Evolutionary conservation across 2,888 invertebrate genomes (phyloP), one percentile per base, ranked within the genome.

Genomic region (Nudaria mundana): DNA sequence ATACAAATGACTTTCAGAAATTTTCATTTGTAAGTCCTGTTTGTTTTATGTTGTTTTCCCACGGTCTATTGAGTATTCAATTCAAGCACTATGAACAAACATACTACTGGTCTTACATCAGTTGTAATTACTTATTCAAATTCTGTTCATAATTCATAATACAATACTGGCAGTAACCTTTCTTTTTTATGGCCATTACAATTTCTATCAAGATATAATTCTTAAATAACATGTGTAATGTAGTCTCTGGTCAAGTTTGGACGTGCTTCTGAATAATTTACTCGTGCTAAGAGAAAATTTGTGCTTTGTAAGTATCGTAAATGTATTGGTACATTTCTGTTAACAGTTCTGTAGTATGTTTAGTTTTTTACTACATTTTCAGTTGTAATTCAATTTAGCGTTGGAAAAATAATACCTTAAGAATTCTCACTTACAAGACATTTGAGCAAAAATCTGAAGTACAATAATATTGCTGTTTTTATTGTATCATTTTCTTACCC

Each of bases 91-190:
- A 66, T 71, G 56, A 61, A 66, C 64, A 39, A 26, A 22, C 45
- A 44, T 44, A 59, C 59, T 46, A 41, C 41, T 53, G 53, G 54
- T 61, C 61, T 66, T 73, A 67, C 69, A 68, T 64, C 39, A 57
- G 40, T 63, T 65, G 67, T 76, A 67, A 77, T 80, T 81, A n/a
- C n/a, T n/a, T n/a, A 81, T 79, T 79, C 66, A 74, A 79, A 82
- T 77, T 61, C 45, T 58, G 55, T 58, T 62, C 63, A 64, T 72
- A 71, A 73, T 66, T 56, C 46, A 64, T 63, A 60, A 64, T n/a
- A n/a, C n/a, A n/a, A n/a, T n/a, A n/a, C n/a, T 60, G 61, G 57
- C 54, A 49, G 56, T 59, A 66, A 66, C 62, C 63, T 67, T 73
- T 72, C 60, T 64, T 73, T 75, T 69, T 39, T 30, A 40, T 32